These are phyloP conservation scores for Ammodramus savannarum DNA, from an alignment of 2,113 vertebrate genomes.

Conservation along the genomic window DNA sequence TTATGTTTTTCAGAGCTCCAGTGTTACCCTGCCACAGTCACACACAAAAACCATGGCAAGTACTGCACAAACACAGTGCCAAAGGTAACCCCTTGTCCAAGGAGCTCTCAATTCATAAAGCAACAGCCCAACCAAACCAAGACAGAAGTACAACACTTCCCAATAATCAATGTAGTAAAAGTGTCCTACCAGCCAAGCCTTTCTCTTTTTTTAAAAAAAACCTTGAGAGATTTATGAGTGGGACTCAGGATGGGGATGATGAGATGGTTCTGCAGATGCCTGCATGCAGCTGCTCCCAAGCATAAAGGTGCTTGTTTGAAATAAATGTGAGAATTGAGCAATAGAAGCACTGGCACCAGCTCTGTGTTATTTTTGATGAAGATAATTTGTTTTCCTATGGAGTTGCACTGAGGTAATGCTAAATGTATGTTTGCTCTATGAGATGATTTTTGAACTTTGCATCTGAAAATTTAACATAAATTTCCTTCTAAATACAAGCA, in stretches of 20 bases:
- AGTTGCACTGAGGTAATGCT: conserved; percentile 6
- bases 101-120: not conserved
- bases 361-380: not conserved
- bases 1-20: not conserved
- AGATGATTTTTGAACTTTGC: not conserved
- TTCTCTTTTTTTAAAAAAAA: not conserved
- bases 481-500: not conserved
- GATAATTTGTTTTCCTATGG: conserved; percentile 3
- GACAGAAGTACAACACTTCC: not conserved
- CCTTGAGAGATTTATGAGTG: not conserved
- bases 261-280: not conserved
- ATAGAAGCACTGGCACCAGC: not conserved
- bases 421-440: not conserved
- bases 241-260: not conserved
- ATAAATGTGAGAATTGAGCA: not conserved
- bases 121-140: not conserved
- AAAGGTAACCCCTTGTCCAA: not conserved
- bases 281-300: not conserved
- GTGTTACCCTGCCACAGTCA: not conserved
- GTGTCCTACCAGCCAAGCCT: not conserved
- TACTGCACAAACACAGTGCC: not conserved
- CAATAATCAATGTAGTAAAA: not conserved
- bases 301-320: conserved; percentile 24
- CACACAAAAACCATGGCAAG: not conserved
- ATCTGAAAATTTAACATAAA: not conserved